Evolutionary conservation across 2,113 vertebrate species (phyloP).

Genomic region (Notechis scutatus): DNA sequence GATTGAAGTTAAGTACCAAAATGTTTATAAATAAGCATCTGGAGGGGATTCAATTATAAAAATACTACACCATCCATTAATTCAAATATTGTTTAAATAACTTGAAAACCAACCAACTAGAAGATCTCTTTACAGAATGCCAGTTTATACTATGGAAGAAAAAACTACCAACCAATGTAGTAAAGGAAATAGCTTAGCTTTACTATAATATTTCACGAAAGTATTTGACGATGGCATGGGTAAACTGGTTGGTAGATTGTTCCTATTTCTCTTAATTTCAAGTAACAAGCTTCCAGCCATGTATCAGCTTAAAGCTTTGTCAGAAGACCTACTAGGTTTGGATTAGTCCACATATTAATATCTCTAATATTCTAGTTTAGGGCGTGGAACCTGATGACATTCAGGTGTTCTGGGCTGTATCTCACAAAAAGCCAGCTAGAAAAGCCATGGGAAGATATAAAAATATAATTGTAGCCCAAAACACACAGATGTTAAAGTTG

Average conservation of each 20-base stretch:
- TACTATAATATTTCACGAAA: conserved; percentile 3
- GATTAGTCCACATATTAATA: background rate
- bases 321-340: background rate
- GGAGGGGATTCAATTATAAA: background rate
- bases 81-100: background rate
- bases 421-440: background rate
- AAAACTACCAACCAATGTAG: conserved; percentile 1
- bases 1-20: background rate
- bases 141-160: background rate
- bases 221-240: background rate
- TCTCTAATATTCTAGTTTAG: background rate
- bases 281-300: background rate
- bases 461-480: background rate
- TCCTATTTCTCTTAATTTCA: background rate
- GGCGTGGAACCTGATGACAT: background rate
- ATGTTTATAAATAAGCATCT: conserved; percentile 9
- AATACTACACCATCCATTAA: background rate
- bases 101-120: background rate
- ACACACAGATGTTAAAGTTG: background rate
- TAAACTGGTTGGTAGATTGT: background rate
- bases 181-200: background rate
- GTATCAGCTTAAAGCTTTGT: background rate
- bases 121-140: background rate
- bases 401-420: background rate
- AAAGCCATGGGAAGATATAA: background rate